Evolutionary conservation across 2,888 invertebrate species (phyloP).

Genomic region (Drosophila setosimentum): DNA sequence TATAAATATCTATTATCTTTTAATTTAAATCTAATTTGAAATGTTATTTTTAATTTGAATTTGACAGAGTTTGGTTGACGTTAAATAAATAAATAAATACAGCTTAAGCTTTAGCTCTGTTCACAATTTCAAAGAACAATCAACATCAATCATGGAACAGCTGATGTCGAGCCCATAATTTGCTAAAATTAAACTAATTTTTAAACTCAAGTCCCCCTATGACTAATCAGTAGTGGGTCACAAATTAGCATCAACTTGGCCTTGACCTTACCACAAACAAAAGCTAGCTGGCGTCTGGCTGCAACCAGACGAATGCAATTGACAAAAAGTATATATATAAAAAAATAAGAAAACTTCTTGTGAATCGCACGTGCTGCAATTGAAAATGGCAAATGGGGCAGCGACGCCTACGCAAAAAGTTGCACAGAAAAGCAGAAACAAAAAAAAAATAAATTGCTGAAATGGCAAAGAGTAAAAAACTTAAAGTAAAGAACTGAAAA

Average conservation of each 20-base stretch:
- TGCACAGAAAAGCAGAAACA: conserved; percentile 21
- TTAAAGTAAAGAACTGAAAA: conserved; percentile 2
- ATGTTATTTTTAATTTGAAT: background rate
- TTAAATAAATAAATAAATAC: background rate
- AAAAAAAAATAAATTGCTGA: conserved; percentile 41
- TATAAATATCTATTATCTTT: background rate
- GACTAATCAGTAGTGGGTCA: conserved; percentile 37
- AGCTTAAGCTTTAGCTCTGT: background rate
- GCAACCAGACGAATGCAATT: conserved; percentile 10
- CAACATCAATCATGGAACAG: background rate
- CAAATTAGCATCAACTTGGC: conserved; percentile 18
- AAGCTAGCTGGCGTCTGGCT: conserved; percentile 15
- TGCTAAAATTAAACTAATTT: background rate
- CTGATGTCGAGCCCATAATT: background rate
- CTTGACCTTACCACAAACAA: conserved; percentile 60
- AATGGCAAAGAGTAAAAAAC: conserved; percentile 37
- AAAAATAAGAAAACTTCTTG: conserved; percentile 3
- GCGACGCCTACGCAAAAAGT: conserved; percentile 57
- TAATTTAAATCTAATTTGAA: background rate
- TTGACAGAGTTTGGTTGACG: background rate
- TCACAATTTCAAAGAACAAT: background rate
- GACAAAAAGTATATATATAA: conserved; percentile 6
- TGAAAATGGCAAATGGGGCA: conserved; percentile 12
- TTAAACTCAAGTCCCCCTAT: background rate
- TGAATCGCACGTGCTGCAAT: conserved; percentile 67